Percentiles rank a stretch among this genome's conserved stretches.
phyloP scores from a whole-genome alignment of 2,888 invertebrate species.

The Epinotia demarniana region DNA sequence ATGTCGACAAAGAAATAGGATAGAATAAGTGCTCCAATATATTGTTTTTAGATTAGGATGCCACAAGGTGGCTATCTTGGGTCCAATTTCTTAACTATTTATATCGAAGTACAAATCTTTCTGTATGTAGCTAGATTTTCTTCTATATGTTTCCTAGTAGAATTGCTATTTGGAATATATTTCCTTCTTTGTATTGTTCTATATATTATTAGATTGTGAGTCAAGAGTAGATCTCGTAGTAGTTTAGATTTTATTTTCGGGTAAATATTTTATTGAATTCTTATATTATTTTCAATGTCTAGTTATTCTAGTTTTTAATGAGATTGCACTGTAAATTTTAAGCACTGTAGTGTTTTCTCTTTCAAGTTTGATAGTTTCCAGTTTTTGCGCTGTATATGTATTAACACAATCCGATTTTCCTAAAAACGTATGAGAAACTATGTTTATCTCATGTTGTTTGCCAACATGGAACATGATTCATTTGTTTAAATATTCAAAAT shows the following conservation, averaged over 20 bases:
- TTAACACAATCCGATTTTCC: neutral
- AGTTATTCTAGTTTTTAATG: constrained; percentile 45
- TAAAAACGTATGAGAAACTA: neutral
- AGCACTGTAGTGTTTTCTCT: constrained; percentile 53
- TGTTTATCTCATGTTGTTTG: neutral
- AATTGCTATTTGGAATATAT: constrained; percentile 52
- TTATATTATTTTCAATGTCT: constrained; percentile 38
- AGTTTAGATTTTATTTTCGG: constrained; percentile 49
- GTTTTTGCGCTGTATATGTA: constrained; percentile 15
- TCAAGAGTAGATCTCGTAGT: constrained; percentile 58
- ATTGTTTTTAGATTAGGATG: constrained; percentile 28
- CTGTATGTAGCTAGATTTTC: constrained; percentile 42
- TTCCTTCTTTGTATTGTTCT: constrained; percentile 21
- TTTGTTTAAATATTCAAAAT: neutral
- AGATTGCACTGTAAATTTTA: constrained; percentile 56
- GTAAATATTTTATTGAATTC: constrained; percentile 41
- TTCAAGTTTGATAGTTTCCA: constrained; percentile 7
- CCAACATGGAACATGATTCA: too few relatives aligned
- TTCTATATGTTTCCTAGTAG: constrained; percentile 53
- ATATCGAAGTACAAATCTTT: constrained; percentile 37
- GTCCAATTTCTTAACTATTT: constrained; percentile 34
- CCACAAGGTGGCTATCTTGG: constrained; percentile 41
- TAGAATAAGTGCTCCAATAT: constrained; percentile 21
- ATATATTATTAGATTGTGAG: constrained; percentile 40
- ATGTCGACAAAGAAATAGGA: constrained; percentile 2